Evolutionary conservation across 2,888 invertebrate genomes (phyloP).

Genomic region (Caenorhabditis wallacei): DNA sequence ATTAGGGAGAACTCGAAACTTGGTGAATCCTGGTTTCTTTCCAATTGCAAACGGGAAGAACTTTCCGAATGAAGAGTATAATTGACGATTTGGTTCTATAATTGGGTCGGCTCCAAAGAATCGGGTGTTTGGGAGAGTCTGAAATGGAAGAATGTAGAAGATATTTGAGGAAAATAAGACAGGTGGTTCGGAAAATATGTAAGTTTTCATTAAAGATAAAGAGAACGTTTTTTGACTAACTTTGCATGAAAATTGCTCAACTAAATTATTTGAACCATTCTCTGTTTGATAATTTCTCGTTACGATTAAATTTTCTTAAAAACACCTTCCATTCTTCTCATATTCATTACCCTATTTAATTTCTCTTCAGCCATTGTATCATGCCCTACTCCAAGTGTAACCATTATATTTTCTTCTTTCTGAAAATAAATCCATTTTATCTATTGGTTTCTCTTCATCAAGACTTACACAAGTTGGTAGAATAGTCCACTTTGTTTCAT

Average conservation of each 20-base stretch:
- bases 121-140: slow-evolving; percentile 36
- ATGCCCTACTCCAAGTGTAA: slow-evolving; percentile 43
- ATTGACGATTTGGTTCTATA: slow-evolving; percentile 43
- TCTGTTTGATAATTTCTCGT: too few species aligned
- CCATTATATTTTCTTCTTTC: slow-evolving; percentile 43
- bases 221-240: too few species aligned
- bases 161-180: not conserved
- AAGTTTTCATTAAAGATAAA: too few species aligned
- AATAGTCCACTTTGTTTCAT: slow-evolving; percentile 44
- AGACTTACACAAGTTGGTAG: slow-evolving; percentile 31
- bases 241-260: too few species aligned
- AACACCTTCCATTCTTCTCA: too few species aligned
- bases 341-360: slow-evolving; percentile 26
- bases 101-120: slow-evolving; percentile 67
- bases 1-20: slow-evolving; percentile 43
- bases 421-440: not conserved
- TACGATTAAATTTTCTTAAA: too few species aligned
- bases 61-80: slow-evolving; percentile 59
- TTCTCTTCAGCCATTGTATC: slow-evolving; percentile 44
- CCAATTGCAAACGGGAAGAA: slow-evolving; percentile 63
- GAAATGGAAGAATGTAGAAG: not conserved
- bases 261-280: too few species aligned
- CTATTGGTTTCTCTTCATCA: not conserved
- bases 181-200: too few species aligned
- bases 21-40: slow-evolving; percentile 37